Evolutionary conservation across 2,113 vertebrate genomes (phyloP).

Genomic region (Gambusia affinis): DNA sequence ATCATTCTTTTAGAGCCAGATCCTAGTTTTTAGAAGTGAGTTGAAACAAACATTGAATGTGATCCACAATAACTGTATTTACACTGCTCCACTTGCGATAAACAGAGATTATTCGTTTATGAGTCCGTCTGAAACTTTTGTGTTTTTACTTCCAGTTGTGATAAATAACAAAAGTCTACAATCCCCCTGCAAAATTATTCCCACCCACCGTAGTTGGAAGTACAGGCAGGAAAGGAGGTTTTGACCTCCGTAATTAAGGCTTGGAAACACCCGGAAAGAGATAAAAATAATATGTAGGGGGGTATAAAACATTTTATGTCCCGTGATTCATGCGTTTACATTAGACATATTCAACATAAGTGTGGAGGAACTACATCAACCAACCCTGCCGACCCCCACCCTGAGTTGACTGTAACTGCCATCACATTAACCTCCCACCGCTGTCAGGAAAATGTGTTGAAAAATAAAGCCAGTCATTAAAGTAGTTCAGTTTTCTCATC

Average conservation of each 20-base stretch:
- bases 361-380: no score
- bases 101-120: not conserved
- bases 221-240: not conserved
- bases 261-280: not conserved
- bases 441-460: no score
- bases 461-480: no score
- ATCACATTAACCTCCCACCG: not conserved
- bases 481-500: no score
- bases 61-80: not conserved
- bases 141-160: slow-evolving; percentile 44
- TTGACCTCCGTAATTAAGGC: not conserved
- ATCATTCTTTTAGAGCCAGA: slow-evolving; percentile 21
- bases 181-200: not conserved
- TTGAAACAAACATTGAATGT: slow-evolving; percentile 40
- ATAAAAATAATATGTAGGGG: not conserved
- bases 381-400: no score
- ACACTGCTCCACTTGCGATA: not conserved
- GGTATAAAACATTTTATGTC: not conserved
- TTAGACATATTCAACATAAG: not conserved
- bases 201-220: not conserved
- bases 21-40: slow-evolving; percentile 23
- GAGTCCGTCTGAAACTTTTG: not conserved
- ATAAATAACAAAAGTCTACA: slow-evolving; percentile 22
- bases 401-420: not conserved
- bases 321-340: no score